A percentile compares a stretch with the other conserved stretches of the same genome.
phyloP scores from a whole-genome alignment of 2,113 vertebrate species.

The Labrus mixtus region DNA sequence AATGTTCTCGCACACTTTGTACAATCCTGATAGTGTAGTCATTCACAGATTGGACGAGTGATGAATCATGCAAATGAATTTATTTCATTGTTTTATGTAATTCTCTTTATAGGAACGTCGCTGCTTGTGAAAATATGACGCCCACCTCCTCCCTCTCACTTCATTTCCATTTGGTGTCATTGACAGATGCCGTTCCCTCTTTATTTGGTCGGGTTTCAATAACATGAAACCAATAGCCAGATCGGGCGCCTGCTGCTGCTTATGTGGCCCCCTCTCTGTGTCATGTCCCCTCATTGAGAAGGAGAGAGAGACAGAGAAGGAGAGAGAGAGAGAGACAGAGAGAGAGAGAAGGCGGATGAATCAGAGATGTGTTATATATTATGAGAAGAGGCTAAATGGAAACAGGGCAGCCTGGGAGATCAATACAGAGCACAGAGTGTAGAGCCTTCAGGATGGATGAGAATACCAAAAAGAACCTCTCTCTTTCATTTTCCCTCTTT shows the following conservation, averaged over 20 bases:
- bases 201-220: slow-evolving; percentile 77
- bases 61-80: slow-evolving; percentile 65
- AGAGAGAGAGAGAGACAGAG: slow-evolving; percentile 36
- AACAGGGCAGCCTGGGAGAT: slow-evolving; percentile 73
- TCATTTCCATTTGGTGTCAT: slow-evolving; percentile 69
- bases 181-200: slow-evolving; percentile 72
- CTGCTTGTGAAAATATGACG: slow-evolving; percentile 5
- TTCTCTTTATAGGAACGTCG: slow-evolving; percentile 32
- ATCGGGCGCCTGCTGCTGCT: slow-evolving; percentile 68
- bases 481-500: slow-evolving; percentile 12
- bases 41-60: slow-evolving; percentile 61
- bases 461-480: slow-evolving; percentile 71
- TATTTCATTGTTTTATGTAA: slow-evolving; percentile 57
- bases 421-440: slow-evolving; percentile 70
- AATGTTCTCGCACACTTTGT: slow-evolving; percentile 69
- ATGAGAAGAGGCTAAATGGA: slow-evolving; percentile 79
- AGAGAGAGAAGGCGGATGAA: slow-evolving; percentile 55
- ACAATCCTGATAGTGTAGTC: slow-evolving; percentile 51
- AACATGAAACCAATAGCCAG: slow-evolving; percentile 74
- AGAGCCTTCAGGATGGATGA: slow-evolving; percentile 57
- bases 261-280: slow-evolving; percentile 60
- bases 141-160: slow-evolving; percentile 7
- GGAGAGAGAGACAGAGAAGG: slow-evolving; percentile 23
- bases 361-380: slow-evolving; percentile 77
- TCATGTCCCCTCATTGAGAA: slow-evolving; percentile 67